Evolutionary conservation across 2,113 vertebrate species (phyloP).

Genomic region (Heterochromis multidens): DNA sequence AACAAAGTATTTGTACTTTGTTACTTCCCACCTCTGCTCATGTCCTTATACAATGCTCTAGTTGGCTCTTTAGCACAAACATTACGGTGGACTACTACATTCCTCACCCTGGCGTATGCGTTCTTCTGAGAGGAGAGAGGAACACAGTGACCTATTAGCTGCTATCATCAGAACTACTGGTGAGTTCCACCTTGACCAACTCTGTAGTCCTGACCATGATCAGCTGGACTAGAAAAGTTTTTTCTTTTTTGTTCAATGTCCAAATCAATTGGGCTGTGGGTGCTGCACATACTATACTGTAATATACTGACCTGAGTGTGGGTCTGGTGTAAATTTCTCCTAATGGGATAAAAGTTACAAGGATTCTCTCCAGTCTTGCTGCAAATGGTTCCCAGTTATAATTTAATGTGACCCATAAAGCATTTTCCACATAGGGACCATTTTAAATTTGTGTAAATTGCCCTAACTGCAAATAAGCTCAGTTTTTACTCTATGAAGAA

Average conservation of each 20-base stretch:
- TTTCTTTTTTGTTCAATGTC: not conserved
- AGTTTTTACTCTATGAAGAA: too few species aligned
- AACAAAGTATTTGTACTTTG: not conserved
- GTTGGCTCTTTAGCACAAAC: not conserved
- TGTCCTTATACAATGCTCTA: rapidly evolving
- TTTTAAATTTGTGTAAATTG: too few species aligned
- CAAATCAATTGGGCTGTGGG: not conserved
- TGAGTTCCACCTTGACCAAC: not conserved
- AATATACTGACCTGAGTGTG: not conserved
- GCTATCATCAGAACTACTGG: rapidly evolving
- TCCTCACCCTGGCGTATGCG: not conserved
- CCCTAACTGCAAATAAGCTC: too few species aligned
- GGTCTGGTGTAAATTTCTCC: not conserved
- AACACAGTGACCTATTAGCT: not conserved
- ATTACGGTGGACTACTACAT: not conserved
- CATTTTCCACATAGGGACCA: too few species aligned
- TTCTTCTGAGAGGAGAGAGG: not conserved
- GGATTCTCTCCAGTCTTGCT: too few species aligned
- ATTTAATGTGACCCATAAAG: too few species aligned
- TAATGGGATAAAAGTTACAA: too few species aligned
- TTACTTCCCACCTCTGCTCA: not conserved
- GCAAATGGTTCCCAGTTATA: too few species aligned
- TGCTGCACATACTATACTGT: not conserved
- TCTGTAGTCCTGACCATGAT: not conserved
- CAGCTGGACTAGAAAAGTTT: not conserved